Evolutionary conservation across 1,140 invertebrate genomes (phyloP), one percentile per base, ranked within the genome.

Genomic region (Heliconius melpomene): DNA sequence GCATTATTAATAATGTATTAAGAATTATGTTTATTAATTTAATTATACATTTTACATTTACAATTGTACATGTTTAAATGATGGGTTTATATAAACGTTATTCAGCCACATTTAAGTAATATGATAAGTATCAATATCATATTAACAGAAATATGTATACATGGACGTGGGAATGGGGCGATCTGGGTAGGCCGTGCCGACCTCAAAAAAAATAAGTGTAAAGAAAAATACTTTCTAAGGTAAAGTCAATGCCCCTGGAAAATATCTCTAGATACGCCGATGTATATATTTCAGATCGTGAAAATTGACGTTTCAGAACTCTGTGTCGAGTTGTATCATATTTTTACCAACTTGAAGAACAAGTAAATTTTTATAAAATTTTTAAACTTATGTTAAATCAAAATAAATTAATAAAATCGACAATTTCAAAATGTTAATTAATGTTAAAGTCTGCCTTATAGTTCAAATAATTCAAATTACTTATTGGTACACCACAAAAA

Each of bases 401-500:
- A 18, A 18, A 18, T 71, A 36, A 36, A 71, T 52, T 52, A 20
- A 52, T 52, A 52, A 36, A 38, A 40, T 72, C 16, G 18, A 2
- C 32, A 38, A 38, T 9, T 16, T 72, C n/a, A 8, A 40, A 40
- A 20, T 38, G 36, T 18, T 66, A 3, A 66, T 11, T 66, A 66
- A 29, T 66, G 26, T 13, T 29, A 29, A 66, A 66, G 26, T 11
- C 26, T 72, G 71, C 1, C 71, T 38, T 72, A 72, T 40, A 72
- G 71, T 40, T 38, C 7, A 72, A 72, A 40, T 38, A 72, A n/a
- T 72, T 26, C 18, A 38, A 38, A 72, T 72, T 72, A 38, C 71
- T 26, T 66, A 66, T 38, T 40, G 18, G 36, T 72, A 72, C 72
- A 78, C 75, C 79, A 81, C 79, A 78, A 74, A 74, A 54, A 78